A percentile compares a stretch with the other conserved stretches of the same genome.
These are phyloP conservation scores for Lomographa bimaculata DNA, from an alignment of 2,888 invertebrate species.

Conservation along the genomic window DNA sequence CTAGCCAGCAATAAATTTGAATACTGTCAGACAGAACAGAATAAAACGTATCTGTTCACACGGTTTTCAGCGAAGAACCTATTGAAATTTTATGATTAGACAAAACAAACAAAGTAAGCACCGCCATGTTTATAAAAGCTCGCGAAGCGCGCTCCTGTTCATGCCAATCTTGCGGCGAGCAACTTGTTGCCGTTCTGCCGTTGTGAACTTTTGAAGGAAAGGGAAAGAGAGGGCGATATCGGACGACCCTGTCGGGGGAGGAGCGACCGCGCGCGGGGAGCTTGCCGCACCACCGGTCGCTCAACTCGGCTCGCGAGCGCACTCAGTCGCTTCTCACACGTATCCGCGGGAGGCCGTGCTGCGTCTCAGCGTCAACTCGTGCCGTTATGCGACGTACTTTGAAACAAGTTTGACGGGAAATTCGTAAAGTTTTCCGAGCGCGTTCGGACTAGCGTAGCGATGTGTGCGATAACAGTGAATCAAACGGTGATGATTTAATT, in stretches of 20 bases:
- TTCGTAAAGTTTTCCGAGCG: constrained; percentile 77
- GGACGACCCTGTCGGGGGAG: constrained; percentile 72
- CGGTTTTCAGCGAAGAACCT: constrained; percentile 55
- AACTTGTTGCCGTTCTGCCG: constrained; percentile 82
- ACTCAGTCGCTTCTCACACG: constrained; percentile 68
- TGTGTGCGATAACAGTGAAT: constrained; percentile 69
- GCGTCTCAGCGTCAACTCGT: constrained; percentile 52
- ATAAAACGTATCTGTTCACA: constrained; percentile 40
- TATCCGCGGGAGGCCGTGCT: constrained; percentile 49
- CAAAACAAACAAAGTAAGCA: constrained; percentile 79
- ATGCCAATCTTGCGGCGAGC: constrained; percentile 80
- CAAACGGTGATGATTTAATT: constrained; percentile 74
- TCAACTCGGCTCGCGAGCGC: constrained; percentile 67
- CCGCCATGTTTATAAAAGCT: constrained; percentile 82
- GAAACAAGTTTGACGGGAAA: constrained; percentile 84
- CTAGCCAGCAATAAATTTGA: too few relatives aligned
- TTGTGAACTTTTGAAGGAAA: constrained; percentile 70
- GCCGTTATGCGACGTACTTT: constrained; percentile 79
- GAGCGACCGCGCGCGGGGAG: constrained; percentile 75
- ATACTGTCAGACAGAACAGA: constrained; percentile 9
- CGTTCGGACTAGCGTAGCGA: constrained; percentile 70
- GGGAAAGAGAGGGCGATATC: constrained; percentile 61
- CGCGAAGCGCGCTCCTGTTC: constrained; percentile 81
- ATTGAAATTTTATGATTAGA: constrained; percentile 77
- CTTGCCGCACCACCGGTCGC: constrained; percentile 68